A percentile compares a stretch with the other conserved stretches of the same genome.
Evolutionary conservation across 2,113 vertebrate genomes (phyloP).

Genomic region (Pseudorhombus dupliciocellatus): DNA sequence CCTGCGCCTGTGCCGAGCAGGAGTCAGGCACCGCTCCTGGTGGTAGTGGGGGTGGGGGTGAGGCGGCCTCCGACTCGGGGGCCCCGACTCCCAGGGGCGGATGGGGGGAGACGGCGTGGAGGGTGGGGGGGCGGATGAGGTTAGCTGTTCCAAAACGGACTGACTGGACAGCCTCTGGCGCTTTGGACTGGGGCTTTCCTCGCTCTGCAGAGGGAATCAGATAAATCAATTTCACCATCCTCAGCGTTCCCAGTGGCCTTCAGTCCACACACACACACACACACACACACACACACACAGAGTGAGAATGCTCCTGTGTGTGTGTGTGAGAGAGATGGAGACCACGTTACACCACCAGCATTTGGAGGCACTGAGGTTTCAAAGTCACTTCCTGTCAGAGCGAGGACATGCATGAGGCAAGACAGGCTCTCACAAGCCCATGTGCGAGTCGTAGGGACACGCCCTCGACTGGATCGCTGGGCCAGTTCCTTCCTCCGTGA

Average conservation of each 20-base stretch:
- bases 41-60: slow-evolving; percentile 90
- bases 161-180: slow-evolving; percentile 93
- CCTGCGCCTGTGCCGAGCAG: slow-evolving; percentile 95
- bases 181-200: slow-evolving; percentile 97
- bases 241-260: slow-evolving; percentile 25
- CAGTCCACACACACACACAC: slow-evolving; percentile 36
- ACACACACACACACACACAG: slow-evolving; percentile 51
- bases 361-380: slow-evolving; percentile 54
- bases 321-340: slow-evolving; percentile 16
- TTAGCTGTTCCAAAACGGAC: slow-evolving; percentile 92
- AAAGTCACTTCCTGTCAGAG: slow-evolving; percentile 70
- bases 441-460: slow-evolving; percentile 53
- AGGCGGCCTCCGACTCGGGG: slow-evolving; percentile 89
- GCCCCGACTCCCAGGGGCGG: slow-evolving; percentile 95
- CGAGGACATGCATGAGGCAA: slow-evolving; percentile 62
- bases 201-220: slow-evolving; percentile 80
- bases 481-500: slow-evolving; percentile 19
- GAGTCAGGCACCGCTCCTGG: slow-evolving; percentile 94
- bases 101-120: slow-evolving; percentile 95
- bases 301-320: slow-evolving; percentile 12
- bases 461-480: slow-evolving; percentile 23
- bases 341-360: slow-evolving; percentile 55
- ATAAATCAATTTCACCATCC: slow-evolving; percentile 55
- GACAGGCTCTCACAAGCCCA: slow-evolving; percentile 63
- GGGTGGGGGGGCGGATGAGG: slow-evolving; percentile 85